Base-by-base conservation (phyloP, 2,888 invertebrate genomes). In the Drosophila longiperda region DNA sequence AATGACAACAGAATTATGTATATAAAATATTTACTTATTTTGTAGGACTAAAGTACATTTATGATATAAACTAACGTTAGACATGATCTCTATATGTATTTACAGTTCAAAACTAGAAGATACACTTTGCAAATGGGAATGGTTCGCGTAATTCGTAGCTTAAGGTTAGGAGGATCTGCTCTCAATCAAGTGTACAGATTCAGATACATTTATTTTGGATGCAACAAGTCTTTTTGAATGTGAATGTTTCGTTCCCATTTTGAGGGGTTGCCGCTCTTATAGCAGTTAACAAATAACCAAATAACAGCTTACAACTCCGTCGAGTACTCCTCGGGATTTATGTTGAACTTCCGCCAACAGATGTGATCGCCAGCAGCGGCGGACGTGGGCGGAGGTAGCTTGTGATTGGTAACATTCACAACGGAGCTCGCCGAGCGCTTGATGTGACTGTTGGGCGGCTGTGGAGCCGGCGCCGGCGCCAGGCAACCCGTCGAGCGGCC, bases 341-440 rank as follows among this genome's bases (percentile, higher is more conserved):
- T 91, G 29, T 93, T 91, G 78, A 93, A 92, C 69, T 90, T 94
- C 69, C 94, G 92, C 92, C 94, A 94, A 90, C 94, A 94, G 66
- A 94, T 94, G 80, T 94, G 94, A 76, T 94, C 94, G 6, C 87
- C 89, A 42, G 86, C 91, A 17, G 83, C 78, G n/a, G 89, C 80
- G 6, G 70, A 63, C 2, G 79, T 76, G 11, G 85, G 81, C 48
- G 90, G 90, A 52, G 91, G 90, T 67, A 90, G 59, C 50, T 89
- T 91, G 34, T 83, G 85, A 1, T 80, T 81, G 15, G 83, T 82
- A 1, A 86, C 80, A 64, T 83, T 90, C 11, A 87, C 85, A 65
- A 89, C 90, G 7, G 90, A 87, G 67, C 89, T 92, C 60, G 90
- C 87, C 9, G 89, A 89, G 53, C 92, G 86, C 63, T 91, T 91